Conservation (phyloP, 2,888 invertebrate genomes). For the Boloria euphrosyne region DNA sequence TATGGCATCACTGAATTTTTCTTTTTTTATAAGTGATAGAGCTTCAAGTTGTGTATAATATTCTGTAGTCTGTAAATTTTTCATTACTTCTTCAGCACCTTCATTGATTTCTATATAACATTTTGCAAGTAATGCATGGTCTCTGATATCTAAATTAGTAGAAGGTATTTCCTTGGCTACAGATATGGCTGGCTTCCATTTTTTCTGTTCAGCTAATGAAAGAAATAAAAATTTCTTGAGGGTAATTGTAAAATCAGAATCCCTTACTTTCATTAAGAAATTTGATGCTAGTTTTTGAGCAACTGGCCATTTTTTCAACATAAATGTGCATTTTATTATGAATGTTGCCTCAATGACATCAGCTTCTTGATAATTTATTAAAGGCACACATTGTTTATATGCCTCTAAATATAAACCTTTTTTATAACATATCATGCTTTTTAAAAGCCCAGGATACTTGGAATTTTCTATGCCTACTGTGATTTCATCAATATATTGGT, state of each 20-base stretch:
- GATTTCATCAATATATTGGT: slow-evolving; percentile 76
- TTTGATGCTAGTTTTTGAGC: slow-evolving; percentile 68
- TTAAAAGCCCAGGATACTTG: slow-evolving; percentile 83
- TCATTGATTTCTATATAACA: slow-evolving; percentile 66
- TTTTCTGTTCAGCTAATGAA: slow-evolving; percentile 68
- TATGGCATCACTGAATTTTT: slow-evolving; percentile 80
- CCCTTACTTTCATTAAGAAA: slow-evolving; percentile 66
- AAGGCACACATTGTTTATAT: slow-evolving; percentile 71
- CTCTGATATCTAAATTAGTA: slow-evolving; percentile 51
- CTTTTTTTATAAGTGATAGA: slow-evolving; percentile 72
- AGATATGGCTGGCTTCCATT: slow-evolving; percentile 77
- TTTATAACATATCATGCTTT: slow-evolving; percentile 80
- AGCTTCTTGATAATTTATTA: slow-evolving; percentile 67
- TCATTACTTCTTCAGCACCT: slow-evolving; percentile 54
- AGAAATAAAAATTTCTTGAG: slow-evolving; percentile 62
- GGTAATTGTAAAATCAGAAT: slow-evolving; percentile 50
- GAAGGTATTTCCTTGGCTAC: slow-evolving; percentile 58
- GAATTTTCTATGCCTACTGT: slow-evolving; percentile 82
- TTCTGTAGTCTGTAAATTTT: slow-evolving; percentile 56
- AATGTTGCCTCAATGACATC: slow-evolving; percentile 65
- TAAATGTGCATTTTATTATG: slow-evolving; percentile 67
- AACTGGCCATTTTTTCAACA: slow-evolving; percentile 69
- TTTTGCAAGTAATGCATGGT: slow-evolving; percentile 61
- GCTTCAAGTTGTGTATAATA: slow-evolving; percentile 73
- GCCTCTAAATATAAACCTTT: slow-evolving; percentile 81